Percentiles rank a stretch among this genome's conserved stretches.
Evolutionary conservation across 64 coral and sea anemone species (phyloP).

Genomic region (Platygyra sinensis): DNA sequence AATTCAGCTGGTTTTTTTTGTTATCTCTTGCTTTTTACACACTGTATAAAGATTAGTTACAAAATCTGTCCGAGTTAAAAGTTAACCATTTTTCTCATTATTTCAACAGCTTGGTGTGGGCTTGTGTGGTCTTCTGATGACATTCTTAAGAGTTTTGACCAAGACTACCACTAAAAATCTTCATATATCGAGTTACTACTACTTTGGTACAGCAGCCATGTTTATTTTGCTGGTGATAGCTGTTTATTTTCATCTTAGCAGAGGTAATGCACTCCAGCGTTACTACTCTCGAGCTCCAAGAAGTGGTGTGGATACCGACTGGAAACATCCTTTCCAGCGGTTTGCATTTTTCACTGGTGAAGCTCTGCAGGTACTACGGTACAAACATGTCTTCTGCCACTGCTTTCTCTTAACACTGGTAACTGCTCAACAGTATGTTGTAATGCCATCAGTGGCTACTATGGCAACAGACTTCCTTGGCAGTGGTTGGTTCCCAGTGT

Average conservation of each 20-base stretch:
- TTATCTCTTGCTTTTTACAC: no score
- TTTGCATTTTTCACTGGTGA: slow-evolving; percentile 80
- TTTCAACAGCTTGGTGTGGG: slow-evolving; percentile 85
- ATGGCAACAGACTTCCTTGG: slow-evolving; percentile 92
- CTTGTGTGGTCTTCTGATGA: slow-evolving; percentile 75
- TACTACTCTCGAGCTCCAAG: slow-evolving; percentile 76
- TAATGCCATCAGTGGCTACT: slow-evolving; percentile 86
- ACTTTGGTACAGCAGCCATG: slow-evolving; percentile 72
- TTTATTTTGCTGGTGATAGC: slow-evolving; percentile 72
- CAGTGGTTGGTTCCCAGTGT: slow-evolving; percentile 88
- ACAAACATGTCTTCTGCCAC: slow-evolving; percentile 90
- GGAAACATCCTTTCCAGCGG: slow-evolving; percentile 67
- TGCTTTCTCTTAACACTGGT: slow-evolving; percentile 84
- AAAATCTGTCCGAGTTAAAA: not conserved
- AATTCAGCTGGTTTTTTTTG: no score
- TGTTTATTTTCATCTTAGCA: slow-evolving; percentile 72
- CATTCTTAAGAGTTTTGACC: slow-evolving; percentile 71
- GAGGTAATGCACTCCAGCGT: slow-evolving; percentile 75
- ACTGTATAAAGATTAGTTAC: no score
- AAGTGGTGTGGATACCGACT: slow-evolving; percentile 61
- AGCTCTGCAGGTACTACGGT: slow-evolving; percentile 74
- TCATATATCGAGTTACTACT: slow-evolving; percentile 86
- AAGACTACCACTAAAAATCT: slow-evolving; percentile 80
- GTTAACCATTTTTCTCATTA: not conserved
- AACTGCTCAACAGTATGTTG: slow-evolving; percentile 83